Evolutionary conservation across 2,888 invertebrate species (phyloP).

Genomic region (Luffia ferchaultella): DNA sequence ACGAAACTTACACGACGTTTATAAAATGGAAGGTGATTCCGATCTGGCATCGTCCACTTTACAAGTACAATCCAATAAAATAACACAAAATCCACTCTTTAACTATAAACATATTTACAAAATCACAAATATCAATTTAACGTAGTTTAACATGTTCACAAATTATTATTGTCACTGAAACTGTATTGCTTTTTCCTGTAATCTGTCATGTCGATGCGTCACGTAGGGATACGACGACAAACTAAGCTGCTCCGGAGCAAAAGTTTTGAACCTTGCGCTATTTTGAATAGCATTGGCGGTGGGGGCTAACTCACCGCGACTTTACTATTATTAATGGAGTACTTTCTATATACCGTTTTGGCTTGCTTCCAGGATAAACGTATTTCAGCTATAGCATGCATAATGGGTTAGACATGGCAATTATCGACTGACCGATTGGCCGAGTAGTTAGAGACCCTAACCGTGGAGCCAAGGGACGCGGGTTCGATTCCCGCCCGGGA

Average conservation of each 20-base stretch:
- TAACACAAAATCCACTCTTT: constrained; percentile 10
- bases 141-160: not conserved
- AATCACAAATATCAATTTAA: not conserved
- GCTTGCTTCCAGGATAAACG: constrained; percentile 20
- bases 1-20: constrained; percentile 37
- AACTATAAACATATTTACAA: not conserved
- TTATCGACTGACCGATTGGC: too few species aligned
- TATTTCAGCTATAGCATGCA: not conserved
- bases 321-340: constrained; percentile 19
- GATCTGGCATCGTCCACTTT: constrained; percentile 45
- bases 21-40: constrained; percentile 34
- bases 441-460: too few species aligned
- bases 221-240: not conserved
- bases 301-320: constrained; percentile 7
- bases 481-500: too few species aligned
- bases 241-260: not conserved
- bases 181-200: not conserved
- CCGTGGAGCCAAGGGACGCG: too few species aligned
- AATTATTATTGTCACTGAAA: not conserved
- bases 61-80: constrained; percentile 17
- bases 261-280: not conserved
- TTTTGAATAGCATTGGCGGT: not conserved
- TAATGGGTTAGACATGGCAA: too few species aligned
- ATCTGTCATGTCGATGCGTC: not conserved
- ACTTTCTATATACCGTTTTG: constrained; percentile 19